Conservation (phyloP, 2,888 invertebrate species). For the Erynnis tages region DNA sequence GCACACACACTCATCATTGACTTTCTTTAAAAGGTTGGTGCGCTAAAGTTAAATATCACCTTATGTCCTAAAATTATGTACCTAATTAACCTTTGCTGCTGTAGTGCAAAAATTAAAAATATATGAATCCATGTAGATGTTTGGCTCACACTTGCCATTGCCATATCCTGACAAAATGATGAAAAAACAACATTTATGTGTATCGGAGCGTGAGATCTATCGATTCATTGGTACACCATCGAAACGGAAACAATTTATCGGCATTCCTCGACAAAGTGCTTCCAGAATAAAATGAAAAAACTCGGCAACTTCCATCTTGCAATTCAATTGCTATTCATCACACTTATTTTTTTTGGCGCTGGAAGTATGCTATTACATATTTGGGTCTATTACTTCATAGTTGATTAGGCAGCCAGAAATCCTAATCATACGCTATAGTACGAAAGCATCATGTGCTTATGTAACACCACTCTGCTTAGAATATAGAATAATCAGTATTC, state of each 20-base stretch:
- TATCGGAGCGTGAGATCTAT: background rate
- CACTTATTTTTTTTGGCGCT: background rate
- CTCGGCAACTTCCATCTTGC: background rate
- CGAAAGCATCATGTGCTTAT: background rate
- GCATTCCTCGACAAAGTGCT: background rate
- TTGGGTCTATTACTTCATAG: background rate
- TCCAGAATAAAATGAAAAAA: background rate
- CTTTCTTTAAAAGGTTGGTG: no score
- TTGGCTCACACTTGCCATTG: no score
- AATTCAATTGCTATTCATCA: constrained; percentile 1
- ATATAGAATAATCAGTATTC: constrained; percentile 5
- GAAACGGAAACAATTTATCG: constrained; percentile 4
- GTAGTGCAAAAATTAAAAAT: no score
- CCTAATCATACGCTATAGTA: background rate
- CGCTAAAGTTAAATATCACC: no score
- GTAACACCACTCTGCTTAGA: background rate
- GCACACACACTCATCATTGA: no score
- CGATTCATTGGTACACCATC: background rate
- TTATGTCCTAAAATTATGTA: no score
- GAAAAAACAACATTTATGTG: no score
- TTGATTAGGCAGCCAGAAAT: background rate
- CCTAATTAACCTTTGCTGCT: no score
- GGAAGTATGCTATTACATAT: constrained; percentile 8
- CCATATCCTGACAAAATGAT: no score
- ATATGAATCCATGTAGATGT: no score